phyloP scores from a whole-genome alignment of 2,797 vertebrate species.

The Novumbra hubbsi region DNA sequence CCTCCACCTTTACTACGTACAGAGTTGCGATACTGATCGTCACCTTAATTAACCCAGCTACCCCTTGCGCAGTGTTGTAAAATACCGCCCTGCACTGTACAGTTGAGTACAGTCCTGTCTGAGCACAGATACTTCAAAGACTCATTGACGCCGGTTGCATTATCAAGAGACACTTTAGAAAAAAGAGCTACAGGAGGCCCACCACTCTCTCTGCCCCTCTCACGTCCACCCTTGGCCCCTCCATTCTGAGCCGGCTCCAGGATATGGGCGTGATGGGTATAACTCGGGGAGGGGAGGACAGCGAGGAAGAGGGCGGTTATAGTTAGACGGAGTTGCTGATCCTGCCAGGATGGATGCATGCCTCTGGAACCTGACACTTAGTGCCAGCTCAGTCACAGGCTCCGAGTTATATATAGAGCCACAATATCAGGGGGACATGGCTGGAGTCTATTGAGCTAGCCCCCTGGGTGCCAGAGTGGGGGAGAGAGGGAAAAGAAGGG shows the following conservation, averaged over 20 bases:
- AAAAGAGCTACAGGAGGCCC: constrained; percentile 45
- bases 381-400: constrained; percentile 75
- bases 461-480: constrained; percentile 33
- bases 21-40: not conserved
- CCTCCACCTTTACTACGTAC: not conserved
- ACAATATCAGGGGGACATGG: constrained; percentile 70
- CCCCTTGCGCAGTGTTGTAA: constrained; percentile 15
- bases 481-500: constrained; percentile 39
- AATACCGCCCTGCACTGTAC: constrained; percentile 35
- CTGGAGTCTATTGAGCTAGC: constrained; percentile 40
- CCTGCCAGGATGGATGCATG: constrained; percentile 67
- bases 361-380: constrained; percentile 80
- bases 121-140: constrained; percentile 33
- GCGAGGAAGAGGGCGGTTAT: constrained; percentile 61
- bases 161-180: constrained; percentile 41
- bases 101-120: constrained; percentile 36
- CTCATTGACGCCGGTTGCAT: constrained; percentile 47
- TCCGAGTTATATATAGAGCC: constrained; percentile 81
- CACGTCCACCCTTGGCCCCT: constrained; percentile 51
- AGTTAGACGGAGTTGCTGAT: constrained; percentile 84
- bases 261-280: constrained; percentile 37
- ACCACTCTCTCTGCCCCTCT: constrained; percentile 42
- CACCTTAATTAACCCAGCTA: not conserved
- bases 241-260: constrained; percentile 46
- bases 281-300: constrained; percentile 8